Percentiles rank a stretch among this genome's conserved stretches.
phyloP scores from a whole-genome alignment of 2,797 vertebrate species.

The Phataginus tetradactyla region DNA sequence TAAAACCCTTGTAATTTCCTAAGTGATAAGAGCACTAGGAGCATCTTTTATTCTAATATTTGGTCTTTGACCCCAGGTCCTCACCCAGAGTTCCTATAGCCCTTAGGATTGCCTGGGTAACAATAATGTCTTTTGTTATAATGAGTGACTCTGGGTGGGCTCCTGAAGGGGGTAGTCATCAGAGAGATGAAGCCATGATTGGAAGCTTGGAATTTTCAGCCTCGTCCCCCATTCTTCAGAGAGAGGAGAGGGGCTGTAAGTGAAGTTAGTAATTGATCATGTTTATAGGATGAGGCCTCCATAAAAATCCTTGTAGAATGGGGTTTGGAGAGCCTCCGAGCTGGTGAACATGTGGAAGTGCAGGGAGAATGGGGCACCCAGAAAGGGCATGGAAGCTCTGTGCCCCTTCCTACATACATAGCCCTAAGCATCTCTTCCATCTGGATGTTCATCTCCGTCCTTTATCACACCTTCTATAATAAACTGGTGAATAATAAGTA shows the following conservation, averaged over 20 bases:
- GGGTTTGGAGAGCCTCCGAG: not conserved
- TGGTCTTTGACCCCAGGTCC: not conserved
- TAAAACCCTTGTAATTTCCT: not conserved
- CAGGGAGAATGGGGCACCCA: not conserved
- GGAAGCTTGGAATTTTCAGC: not conserved
- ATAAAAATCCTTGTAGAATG: not conserved
- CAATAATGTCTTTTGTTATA: not conserved
- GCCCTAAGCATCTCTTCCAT: not conserved
- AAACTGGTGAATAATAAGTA: not conserved
- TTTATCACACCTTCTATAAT: not conserved
- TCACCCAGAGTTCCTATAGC: not conserved
- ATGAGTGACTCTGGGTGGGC: not conserved
- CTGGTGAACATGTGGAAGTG: not conserved
- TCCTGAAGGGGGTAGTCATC: not conserved
- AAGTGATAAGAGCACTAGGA: not conserved
- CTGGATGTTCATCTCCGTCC: not conserved
- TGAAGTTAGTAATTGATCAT: not conserved
- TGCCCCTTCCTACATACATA: not conserved
- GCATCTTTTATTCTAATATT: not conserved
- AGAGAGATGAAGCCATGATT: not conserved
- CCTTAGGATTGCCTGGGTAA: not conserved
- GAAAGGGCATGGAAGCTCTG: not conserved
- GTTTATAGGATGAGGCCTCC: not conserved
- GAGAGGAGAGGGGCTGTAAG: not conserved
- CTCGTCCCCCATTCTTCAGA: not conserved